Evolutionary conservation across 2,888 invertebrate genomes (phyloP).

Genomic region (Globia sparganii): DNA sequence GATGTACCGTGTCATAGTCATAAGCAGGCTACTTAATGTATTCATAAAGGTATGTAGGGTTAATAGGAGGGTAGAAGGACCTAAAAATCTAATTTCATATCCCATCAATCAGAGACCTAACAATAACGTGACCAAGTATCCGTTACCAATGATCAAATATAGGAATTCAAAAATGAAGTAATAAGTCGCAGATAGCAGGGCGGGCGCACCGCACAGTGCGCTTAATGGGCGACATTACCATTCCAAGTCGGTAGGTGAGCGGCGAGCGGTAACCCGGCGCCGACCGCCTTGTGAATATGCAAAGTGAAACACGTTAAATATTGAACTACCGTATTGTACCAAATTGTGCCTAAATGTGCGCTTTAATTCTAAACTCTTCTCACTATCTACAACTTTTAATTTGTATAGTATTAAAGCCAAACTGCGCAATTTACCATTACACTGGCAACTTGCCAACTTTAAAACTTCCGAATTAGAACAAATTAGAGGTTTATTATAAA

Average conservation of each 20-base stretch:
- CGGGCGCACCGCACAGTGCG: conserved; percentile 68
- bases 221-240: conserved; percentile 84
- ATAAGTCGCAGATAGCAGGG: conserved; percentile 70
- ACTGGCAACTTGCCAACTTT: conserved; percentile 54
- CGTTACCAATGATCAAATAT: conserved; percentile 48
- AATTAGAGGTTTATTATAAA: conserved; percentile 47
- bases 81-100: background rate
- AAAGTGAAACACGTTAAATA: conserved; percentile 84
- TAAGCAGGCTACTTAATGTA: background rate
- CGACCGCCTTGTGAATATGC: conserved; percentile 87
- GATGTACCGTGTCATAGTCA: background rate
- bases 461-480: conserved; percentile 49
- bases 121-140: conserved; percentile 5
- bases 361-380: conserved; percentile 63
- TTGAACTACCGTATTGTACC: conserved; percentile 80
- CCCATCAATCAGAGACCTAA: background rate
- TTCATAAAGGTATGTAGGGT: background rate
- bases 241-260: conserved; percentile 82
- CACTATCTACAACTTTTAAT: conserved; percentile 58
- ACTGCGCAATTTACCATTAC: conserved; percentile 44
- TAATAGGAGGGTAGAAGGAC: background rate
- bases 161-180: conserved; percentile 64
- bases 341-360: conserved; percentile 77
- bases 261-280: conserved; percentile 72
- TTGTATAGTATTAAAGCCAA: conserved; percentile 56